phyloP scores from a whole-genome alignment of 2,113 vertebrate species.

The Melanerpes formicivorus region DNA sequence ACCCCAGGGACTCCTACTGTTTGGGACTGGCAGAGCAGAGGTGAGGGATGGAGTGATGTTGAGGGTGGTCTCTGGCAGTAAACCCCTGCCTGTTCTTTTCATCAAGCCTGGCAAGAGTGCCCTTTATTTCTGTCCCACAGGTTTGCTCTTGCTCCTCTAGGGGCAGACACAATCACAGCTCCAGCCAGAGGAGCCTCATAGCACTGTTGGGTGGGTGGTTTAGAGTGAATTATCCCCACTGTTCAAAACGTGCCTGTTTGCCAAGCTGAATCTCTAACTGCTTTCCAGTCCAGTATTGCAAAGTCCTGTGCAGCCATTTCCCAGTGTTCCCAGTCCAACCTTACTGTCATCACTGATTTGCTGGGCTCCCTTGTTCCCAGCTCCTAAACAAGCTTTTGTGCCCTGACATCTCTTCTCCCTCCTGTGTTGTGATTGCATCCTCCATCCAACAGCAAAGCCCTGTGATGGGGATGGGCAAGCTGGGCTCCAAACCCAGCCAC shows the following conservation, averaged over 20 bases:
- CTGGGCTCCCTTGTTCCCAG: neutral
- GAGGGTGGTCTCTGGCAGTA: neutral
- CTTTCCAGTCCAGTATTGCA: neutral
- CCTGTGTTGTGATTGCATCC: fast-evolving
- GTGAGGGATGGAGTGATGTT: neutral
- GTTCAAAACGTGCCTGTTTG: neutral
- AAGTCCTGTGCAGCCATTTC: neutral
- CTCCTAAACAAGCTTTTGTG: neutral
- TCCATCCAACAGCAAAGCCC: neutral
- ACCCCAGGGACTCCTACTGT: neutral
- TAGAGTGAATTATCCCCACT: neutral
- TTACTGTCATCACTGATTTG: fast-evolving
- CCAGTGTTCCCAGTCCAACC: neutral
- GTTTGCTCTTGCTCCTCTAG: neutral
- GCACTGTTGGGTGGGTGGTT: neutral
- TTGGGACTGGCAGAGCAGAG: neutral
- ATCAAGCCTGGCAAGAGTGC: neutral
- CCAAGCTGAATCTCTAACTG: neutral
- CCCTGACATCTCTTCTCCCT: neutral
- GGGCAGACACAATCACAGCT: fast-evolving
- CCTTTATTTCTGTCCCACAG: neutral
- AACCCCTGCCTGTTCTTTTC: neutral
- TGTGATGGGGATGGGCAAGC: neutral
- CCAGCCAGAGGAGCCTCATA: fast-evolving
- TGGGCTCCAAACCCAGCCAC: neutral